phyloP scores from a whole-genome alignment of 2,888 invertebrate species.

The Cataglyphis cursor region DNA sequence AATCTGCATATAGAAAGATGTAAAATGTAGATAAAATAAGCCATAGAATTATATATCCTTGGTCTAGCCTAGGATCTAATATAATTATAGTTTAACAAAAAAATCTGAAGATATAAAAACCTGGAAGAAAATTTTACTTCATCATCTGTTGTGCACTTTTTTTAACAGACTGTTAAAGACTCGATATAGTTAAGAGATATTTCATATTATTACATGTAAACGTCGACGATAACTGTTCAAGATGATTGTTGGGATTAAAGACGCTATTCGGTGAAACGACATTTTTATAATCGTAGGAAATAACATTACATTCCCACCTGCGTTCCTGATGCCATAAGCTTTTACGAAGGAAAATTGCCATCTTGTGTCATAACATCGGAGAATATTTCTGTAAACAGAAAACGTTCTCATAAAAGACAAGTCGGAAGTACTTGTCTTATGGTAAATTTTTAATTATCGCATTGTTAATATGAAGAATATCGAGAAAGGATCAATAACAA shows the following conservation, averaged over 20 bases:
- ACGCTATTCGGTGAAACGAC: slow-evolving; percentile 37
- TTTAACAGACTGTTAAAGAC: neutral
- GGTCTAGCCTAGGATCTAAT: neutral
- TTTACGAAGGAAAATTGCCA: slow-evolving; percentile 28
- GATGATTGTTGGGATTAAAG: slow-evolving; percentile 2
- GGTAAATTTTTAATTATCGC: slow-evolving; percentile 9
- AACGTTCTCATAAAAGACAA: neutral
- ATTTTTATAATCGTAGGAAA: slow-evolving; percentile 20
- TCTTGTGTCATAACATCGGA: neutral
- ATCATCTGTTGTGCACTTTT: neutral
- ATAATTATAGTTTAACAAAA: neutral
- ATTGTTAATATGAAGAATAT: slow-evolving; percentile 7
- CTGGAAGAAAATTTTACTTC: neutral
- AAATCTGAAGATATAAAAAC: neutral
- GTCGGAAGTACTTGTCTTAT: neutral
- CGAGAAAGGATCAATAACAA: slow-evolving; percentile 7
- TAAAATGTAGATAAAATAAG: neutral
- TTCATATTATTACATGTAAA: neutral
- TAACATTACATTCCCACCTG: slow-evolving; percentile 10
- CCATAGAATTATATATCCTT: no score
- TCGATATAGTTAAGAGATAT: neutral
- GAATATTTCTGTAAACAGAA: slow-evolving; percentile 13
- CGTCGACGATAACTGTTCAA: neutral
- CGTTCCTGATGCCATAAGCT: slow-evolving; percentile 5
- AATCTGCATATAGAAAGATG: neutral